A percentile compares a stretch with the other conserved stretches of the same genome.
These are phyloP conservation scores for Dascillus cervinus DNA, from an alignment of 2,888 invertebrate species.

Conservation along the genomic window DNA sequence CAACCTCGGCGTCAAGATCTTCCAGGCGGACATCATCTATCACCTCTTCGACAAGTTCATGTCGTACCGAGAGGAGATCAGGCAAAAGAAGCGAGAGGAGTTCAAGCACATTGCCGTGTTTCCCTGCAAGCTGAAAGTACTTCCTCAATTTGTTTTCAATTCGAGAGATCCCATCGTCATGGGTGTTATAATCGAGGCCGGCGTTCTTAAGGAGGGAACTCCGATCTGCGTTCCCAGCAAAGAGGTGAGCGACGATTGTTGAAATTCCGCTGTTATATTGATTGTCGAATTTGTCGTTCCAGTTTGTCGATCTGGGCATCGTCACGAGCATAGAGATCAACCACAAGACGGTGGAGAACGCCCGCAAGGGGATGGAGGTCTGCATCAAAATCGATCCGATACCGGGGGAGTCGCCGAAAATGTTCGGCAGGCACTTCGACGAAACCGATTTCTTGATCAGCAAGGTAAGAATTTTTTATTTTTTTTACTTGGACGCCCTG, in stretches of 20 bases:
- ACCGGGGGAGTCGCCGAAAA: conserved; percentile 97
- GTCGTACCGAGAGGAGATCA: conserved; percentile 83
- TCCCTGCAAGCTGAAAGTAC: conserved; percentile 84
- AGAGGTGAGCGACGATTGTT: conserved; percentile 59
- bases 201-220: conserved; percentile 91
- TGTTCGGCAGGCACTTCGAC: conserved; percentile 98
- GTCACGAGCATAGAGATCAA: conserved; percentile 94
- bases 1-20: conserved; percentile 86
- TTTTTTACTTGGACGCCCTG: too few relatives aligned
- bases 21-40: conserved; percentile 99
- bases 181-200: conserved; percentile 93
- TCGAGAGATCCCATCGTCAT: conserved; percentile 96
- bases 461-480: conserved; percentile 57
- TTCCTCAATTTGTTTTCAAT: conserved; percentile 93
- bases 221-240: conserved; percentile 95
- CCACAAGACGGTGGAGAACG: conserved; percentile 91
- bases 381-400: conserved; percentile 96
- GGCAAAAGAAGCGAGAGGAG: conserved; percentile 86
- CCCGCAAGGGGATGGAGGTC: conserved; percentile 91
- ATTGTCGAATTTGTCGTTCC: conserved; percentile 35
- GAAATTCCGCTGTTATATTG: neutral
- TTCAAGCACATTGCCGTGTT: conserved; percentile 96
- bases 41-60: conserved; percentile 98
- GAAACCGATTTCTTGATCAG: conserved; percentile 91
- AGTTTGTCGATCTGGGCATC: conserved; percentile 91